Evolutionary conservation across 2,888 invertebrate genomes (phyloP).

Genomic region (Philereme vetulata): DNA sequence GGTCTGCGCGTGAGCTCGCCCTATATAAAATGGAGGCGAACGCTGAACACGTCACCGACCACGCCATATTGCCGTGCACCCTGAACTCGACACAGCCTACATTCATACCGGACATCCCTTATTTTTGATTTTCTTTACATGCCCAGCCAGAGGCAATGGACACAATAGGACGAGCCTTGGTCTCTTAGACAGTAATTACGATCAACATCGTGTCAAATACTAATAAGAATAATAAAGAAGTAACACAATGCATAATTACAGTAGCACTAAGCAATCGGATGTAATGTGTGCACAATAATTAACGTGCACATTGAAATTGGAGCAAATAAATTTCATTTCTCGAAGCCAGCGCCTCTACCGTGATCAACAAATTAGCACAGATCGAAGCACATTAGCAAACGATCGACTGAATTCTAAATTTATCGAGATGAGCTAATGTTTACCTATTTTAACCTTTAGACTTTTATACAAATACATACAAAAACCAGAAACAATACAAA

Average conservation of each 20-base stretch:
- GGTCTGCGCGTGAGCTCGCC: slow-evolving; percentile 83
- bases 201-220: slow-evolving; percentile 30
- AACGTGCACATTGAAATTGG: slow-evolving; percentile 42
- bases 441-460: slow-evolving; percentile 27
- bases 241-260: slow-evolving; percentile 38
- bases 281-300: slow-evolving; percentile 39
- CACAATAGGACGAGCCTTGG: slow-evolving; percentile 16
- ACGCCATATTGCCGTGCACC: slow-evolving; percentile 76
- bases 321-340: slow-evolving; percentile 49
- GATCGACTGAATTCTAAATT: slow-evolving; percentile 20
- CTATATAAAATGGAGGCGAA: slow-evolving; percentile 78
- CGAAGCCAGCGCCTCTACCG: slow-evolving; percentile 29
- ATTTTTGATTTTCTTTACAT: slow-evolving; percentile 43
- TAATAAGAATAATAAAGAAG: slow-evolving; percentile 34
- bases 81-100: slow-evolving; percentile 69
- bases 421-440: slow-evolving; percentile 6
- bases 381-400: slow-evolving; percentile 35
- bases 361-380: slow-evolving; percentile 41
- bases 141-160: slow-evolving; percentile 21
- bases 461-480: slow-evolving; percentile 1
- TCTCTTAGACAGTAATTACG: slow-evolving; percentile 30
- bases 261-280: slow-evolving; percentile 44
- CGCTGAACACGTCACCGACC: slow-evolving; percentile 76
- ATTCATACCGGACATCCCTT: slow-evolving; percentile 63
- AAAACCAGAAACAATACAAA: not conserved